Evolutionary conservation across 2,888 invertebrate species (phyloP), one percentile per base, ranked within the genome.

Genomic region (Neoscelio sp.): DNA sequence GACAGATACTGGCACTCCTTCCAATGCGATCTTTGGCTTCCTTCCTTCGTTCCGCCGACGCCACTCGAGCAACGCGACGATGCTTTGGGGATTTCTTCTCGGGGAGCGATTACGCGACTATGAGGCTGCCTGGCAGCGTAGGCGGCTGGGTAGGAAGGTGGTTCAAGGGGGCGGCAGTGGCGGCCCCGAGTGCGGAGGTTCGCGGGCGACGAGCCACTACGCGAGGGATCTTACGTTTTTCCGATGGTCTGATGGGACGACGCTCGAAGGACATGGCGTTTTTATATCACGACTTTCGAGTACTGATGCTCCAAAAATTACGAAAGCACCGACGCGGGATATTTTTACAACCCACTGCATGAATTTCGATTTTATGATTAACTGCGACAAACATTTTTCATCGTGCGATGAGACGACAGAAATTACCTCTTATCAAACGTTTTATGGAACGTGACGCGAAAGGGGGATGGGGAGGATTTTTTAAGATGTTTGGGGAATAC

Each of bases 51-150:
- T 33, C 71, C 28, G 65, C 60, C 44, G 35, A 52, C 64, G 89
- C 88, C 90, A 89, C 89, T 90, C 91, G 91, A 87, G 83, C 87
- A 90, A 90, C 80, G 91, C 91, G 91, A 91, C 91, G 91, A 92
- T 91, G 91, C 92, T 84, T 84, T 82, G 80, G 85, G 85, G 85
- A 88, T 87, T 86, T 85, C 85, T 85, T 85, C 82, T 83, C 81
- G 81, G 83, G 80, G 82, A 83, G 80, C 85, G 86, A 85, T 86
- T 85, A 85, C 84, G 83, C 81, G 82, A 48, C 70, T 64, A 52
- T 64, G 58, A 54, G 64, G 40, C 48, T 67, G 40, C 30, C 35
- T 65, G 33, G 26, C 42, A 44, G 56, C 58, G 68, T 68, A 35
- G 54, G 48, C 46, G 38, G 54, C 20, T 62, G 23, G 48, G 44